Base-by-base conservation (phyloP, 1,140 invertebrate genomes). In the Drosophila novamexicana region DNA sequence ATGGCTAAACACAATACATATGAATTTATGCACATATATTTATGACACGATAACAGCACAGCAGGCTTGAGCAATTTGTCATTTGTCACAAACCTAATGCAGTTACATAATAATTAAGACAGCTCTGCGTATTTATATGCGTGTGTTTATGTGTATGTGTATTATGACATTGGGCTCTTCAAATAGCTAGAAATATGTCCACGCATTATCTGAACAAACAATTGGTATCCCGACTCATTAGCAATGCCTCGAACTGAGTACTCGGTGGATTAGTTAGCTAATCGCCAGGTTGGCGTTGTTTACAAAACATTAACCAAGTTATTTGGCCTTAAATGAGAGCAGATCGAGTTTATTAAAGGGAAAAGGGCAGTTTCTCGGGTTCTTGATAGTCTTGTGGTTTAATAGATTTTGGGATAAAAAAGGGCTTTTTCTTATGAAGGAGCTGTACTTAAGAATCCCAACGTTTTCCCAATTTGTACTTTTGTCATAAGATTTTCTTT, bases 71-170 rank as follows among this genome's bases (percentile, higher is more conserved):
- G 70, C 83, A 89, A 89, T 88, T 88, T 88, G 80, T 88, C 83
- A 88, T 88, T 79, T 88, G 83, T 88, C 83, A 89, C 62, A 59
- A 73, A 57, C 67, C 52, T 86, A 85, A 85, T 85, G 82, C 82
- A 88, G 76, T 83, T 89, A 74, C 71, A 74, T 74, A 83, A 88
- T 88, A 88, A 89, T 88, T 88, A 89, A 78, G 76, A 70, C 66
- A 65, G 58, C 73, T 57, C 42, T 34, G 14, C 14, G 22, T 59
- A 45, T 57, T 45, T 56, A 36, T 14, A 59, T 16, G 39, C 14
- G 18, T 44, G 16, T 57, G 12, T 32, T 7, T 34, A 22, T 49
- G n/a, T 16, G 8, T 29, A 0, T 34, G 22, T 42, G 14, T 16
- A 6, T 32, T 52, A 14, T 52, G 29, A 7, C 47, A 2, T 29